Conservation (phyloP, 1,140 invertebrate species). For the Drosophila auraria region DNA sequence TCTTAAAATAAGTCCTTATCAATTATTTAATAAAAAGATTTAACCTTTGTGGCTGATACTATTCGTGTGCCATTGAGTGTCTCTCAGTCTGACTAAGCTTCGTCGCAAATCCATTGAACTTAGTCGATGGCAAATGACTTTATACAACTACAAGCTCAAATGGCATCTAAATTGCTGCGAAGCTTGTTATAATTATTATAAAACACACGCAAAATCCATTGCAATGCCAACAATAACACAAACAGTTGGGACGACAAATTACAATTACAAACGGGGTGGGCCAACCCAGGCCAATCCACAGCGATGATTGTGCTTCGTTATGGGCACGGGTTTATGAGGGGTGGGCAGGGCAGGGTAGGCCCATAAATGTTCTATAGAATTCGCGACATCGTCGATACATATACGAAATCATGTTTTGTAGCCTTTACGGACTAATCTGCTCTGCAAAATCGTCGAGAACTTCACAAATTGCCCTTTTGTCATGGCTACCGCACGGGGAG, state of each 20-base stretch:
- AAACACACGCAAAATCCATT: constrained; percentile 56
- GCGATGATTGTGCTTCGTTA: constrained; percentile 53
- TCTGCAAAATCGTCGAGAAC: constrained; percentile 64
- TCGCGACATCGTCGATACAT: constrained; percentile 40
- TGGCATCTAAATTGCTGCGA: constrained; percentile 63
- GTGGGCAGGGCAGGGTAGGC: constrained; percentile 49
- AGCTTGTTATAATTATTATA: constrained; percentile 77
- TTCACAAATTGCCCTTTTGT: constrained; percentile 79
- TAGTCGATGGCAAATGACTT: constrained; percentile 29
- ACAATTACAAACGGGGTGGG: constrained; percentile 69
- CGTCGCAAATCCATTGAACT: constrained; percentile 20
- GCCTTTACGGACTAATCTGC: constrained; percentile 57
- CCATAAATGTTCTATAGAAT: constrained; percentile 65
- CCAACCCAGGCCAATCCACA: constrained; percentile 30
- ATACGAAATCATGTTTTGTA: constrained; percentile 35
- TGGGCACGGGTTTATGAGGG: constrained; percentile 28
- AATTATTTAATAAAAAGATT: too few relatives aligned
- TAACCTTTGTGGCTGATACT: not conserved
- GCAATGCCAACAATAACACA: constrained; percentile 41
- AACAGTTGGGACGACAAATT: constrained; percentile 52
- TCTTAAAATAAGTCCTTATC: not conserved
- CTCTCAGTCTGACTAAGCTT: constrained; percentile 8
- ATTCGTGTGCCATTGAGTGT: constrained; percentile 1
- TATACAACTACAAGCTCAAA: constrained; percentile 24
- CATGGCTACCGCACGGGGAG: constrained; percentile 37